Conservation (phyloP, 2,888 invertebrate species). For the Petrolisthes manimaculis region DNA sequence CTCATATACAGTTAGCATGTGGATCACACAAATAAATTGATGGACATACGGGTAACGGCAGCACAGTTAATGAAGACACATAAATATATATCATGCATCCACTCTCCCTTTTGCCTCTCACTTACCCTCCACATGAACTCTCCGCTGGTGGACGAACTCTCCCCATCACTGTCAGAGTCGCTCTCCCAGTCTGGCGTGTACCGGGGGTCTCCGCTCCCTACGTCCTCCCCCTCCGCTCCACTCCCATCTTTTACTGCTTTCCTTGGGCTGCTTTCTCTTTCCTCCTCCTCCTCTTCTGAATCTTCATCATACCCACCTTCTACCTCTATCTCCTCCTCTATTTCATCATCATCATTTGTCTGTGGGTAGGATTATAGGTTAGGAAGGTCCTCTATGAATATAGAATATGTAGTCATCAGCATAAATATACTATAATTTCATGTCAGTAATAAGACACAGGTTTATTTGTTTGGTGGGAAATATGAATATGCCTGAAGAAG, state of each 20-base stretch:
- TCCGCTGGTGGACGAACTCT: constrained; percentile 78
- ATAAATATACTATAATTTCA: too few relatives aligned
- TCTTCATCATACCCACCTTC: constrained; percentile 59
- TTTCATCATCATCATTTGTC: constrained; percentile 48
- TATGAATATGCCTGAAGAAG: too few relatives aligned
- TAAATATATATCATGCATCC: background rate
- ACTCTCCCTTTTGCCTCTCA: constrained; percentile 69
- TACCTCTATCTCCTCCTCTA: constrained; percentile 53
- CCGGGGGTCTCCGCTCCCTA: constrained; percentile 15
- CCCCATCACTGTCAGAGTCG: constrained; percentile 73
- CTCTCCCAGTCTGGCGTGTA: constrained; percentile 80
- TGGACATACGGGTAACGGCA: background rate
- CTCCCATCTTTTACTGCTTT: constrained; percentile 47
- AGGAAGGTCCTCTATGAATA: too few relatives aligned
- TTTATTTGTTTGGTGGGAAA: too few relatives aligned
- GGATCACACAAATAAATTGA: background rate
- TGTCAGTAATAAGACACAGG: too few relatives aligned
- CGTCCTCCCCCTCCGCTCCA: constrained; percentile 54
- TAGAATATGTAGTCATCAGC: background rate
- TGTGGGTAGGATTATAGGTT: background rate
- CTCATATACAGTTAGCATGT: background rate
- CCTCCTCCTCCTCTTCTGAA: constrained; percentile 65
- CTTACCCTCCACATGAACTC: constrained; percentile 85
- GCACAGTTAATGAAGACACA: background rate
- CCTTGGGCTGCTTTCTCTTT: constrained; percentile 24